Conservation (phyloP, 2,888 invertebrate species). For the Chirona hameri region DNA sequence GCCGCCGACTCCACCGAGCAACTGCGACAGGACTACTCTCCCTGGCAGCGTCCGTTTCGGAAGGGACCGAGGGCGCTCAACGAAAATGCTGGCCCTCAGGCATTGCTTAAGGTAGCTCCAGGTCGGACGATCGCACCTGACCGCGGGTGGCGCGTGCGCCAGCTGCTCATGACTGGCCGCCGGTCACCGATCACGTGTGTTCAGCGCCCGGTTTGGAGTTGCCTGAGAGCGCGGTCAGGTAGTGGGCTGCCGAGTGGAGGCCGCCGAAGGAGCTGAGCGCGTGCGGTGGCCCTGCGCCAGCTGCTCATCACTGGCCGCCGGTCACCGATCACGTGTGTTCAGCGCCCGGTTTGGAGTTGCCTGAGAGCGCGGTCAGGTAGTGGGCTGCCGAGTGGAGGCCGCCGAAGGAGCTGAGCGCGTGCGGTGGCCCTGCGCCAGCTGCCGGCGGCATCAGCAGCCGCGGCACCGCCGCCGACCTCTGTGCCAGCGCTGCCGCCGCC, state of each 20-base stretch:
- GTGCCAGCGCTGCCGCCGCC: constrained; percentile 69
- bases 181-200: background rate
- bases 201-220: background rate
- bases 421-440: background rate
- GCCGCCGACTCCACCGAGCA: no score
- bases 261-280: no score
- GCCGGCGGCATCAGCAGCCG: constrained; percentile 48
- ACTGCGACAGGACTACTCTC: no score
- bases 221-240: constrained; percentile 11
- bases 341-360: background rate
- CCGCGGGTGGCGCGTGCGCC: no score
- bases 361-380: constrained; percentile 27
- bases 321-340: constrained; percentile 1
- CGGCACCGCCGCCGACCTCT: constrained; percentile 58
- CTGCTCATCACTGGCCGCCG: no score
- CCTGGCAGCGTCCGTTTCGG: no score
- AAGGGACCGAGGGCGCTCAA: no score
- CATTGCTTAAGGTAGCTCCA: no score
- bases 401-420: background rate
- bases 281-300: no score
- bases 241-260: constrained; percentile 1
- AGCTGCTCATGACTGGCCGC: background rate
- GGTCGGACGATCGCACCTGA: no score
- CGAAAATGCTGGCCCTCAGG: no score
- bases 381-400: constrained; percentile 2